A percentile compares a stretch with the other conserved stretches of the same genome.
These are phyloP conservation scores for Fratercula arctica DNA, from an alignment of 2,797 vertebrate species.

Conservation along the genomic window DNA sequence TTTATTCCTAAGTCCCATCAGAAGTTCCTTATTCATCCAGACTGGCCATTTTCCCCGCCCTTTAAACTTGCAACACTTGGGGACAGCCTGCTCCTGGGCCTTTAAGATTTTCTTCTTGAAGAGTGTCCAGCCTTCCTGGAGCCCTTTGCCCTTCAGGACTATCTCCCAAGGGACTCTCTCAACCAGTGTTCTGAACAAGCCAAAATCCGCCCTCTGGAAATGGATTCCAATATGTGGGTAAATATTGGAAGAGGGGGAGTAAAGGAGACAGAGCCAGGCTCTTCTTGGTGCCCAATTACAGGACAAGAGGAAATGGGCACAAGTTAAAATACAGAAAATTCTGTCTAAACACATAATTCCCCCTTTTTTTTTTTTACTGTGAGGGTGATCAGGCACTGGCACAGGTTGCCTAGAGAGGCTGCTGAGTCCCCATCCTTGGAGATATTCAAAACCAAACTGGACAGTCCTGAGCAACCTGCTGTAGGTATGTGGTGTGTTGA, in stretches of 20 bases:
- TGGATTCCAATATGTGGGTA: not conserved
- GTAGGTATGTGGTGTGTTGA: not conserved
- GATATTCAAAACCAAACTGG: not conserved
- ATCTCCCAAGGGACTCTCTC: too few relatives aligned
- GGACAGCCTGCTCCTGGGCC: too few relatives aligned
- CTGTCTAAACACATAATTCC: not conserved
- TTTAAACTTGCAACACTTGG: too few relatives aligned
- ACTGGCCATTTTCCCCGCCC: too few relatives aligned
- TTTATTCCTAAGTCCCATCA: too few relatives aligned
- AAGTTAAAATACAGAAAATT: not conserved
- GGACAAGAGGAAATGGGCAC: not conserved
- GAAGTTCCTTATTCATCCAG: too few relatives aligned
- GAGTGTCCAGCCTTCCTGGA: too few relatives aligned
- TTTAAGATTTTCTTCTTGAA: too few relatives aligned
- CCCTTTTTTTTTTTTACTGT: rapidly evolving
- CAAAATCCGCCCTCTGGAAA: too few relatives aligned
- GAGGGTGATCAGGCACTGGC: not conserved
- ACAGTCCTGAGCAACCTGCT: not conserved
- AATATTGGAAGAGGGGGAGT: not conserved
- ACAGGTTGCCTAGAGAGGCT: not conserved
- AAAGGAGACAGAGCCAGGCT: not conserved
- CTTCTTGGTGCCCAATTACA: not conserved
- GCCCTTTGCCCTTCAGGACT: too few relatives aligned
- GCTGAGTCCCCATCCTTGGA: not conserved
- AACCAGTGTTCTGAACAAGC: too few relatives aligned